A percentile compares a stretch with the other conserved stretches of the same genome.
Conservation (phyloP, 2,113 vertebrate species). For the Leucoraja erinaceus region DNA sequence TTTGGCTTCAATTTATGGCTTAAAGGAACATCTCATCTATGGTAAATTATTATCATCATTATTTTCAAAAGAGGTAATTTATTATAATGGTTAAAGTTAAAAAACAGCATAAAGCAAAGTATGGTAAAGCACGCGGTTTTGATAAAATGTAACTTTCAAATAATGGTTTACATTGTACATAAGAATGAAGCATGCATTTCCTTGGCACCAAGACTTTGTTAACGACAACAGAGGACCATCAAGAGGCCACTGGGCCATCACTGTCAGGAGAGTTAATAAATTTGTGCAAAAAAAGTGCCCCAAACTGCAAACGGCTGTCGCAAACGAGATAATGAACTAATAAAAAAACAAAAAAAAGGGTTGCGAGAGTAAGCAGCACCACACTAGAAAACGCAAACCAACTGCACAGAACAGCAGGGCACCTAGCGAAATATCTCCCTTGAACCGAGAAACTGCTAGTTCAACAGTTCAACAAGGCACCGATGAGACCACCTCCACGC, state of each 20-base stretch:
- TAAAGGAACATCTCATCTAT: neutral
- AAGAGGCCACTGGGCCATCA: constrained; percentile 22
- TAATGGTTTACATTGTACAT: constrained; percentile 4
- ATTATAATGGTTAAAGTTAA: neutral
- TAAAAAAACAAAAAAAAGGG: constrained; percentile 21
- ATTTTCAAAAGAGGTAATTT: neutral
- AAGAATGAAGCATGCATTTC: constrained; percentile 36
- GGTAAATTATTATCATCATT: neutral
- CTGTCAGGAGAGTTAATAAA: constrained; percentile 35
- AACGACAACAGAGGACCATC: constrained; percentile 38
- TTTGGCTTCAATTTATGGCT: neutral
- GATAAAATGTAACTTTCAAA: constrained; percentile 10
- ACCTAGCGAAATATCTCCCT: constrained; percentile 33
- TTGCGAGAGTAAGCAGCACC: constrained; percentile 22
- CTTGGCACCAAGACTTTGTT: constrained; percentile 19
- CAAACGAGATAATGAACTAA: constrained; percentile 32
- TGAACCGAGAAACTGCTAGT: constrained; percentile 30
- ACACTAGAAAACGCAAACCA: constrained; percentile 35
- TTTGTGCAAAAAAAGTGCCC: constrained; percentile 37
- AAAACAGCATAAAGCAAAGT: neutral
- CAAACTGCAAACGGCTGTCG: constrained; percentile 30
- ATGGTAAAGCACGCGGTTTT: constrained; percentile 4
- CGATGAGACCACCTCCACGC: constrained; percentile 29
- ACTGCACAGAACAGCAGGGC: constrained; percentile 36
- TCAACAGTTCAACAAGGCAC: constrained; percentile 30